Base-by-base conservation (phyloP, 2,797 vertebrate genomes). In the Chloroceryle amazona region DNA sequence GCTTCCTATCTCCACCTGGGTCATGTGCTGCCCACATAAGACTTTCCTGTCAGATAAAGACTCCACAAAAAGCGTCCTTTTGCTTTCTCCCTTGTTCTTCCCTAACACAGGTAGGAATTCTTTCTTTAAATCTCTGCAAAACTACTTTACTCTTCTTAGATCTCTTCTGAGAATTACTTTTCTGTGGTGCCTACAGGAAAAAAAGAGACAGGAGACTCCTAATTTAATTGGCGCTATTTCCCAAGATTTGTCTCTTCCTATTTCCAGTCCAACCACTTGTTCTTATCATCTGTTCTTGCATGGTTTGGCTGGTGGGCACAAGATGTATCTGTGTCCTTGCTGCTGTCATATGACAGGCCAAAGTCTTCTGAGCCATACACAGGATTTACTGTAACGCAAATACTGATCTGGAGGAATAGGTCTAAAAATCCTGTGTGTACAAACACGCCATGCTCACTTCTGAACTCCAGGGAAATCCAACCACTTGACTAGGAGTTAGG, bases 151-250 rank as follows among this genome's bases (percentile, higher is more conserved):
- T 5, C 0, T 41, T 80, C 57, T 68, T 33, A 33, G 13, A 42
- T 44, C 41, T 54, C 37, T 60, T 33, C 44, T 61, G 54, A 23
- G 49, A 70, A 28, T 33, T 65, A 8, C 55, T 83, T 35, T 60
- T 54, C 55, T 60, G 25, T 26, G 39, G 21, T 70, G 17, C 4
- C 68, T 42, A 2, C 12, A 18, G 55, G 39, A 18, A 11, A 29
- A 29, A 20, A 29, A 23, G 33, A 39, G 20, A 28, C 7, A 3
- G 9, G 35, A 55, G 46, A 9, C 18, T 78, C 26, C 47, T 9
- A 1, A 12, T 58, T 39, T 39, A 1, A 0, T 61, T 35, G n/a
- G 46, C 23, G 20, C 0, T 9, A 1, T 17, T 66, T 73, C 11
- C 22, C 31, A 42, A 41, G 15, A 7, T 61, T 68, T 21, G 5